phyloP scores from a whole-genome alignment of 2,888 invertebrate species.

The Hartigia nigra region DNA sequence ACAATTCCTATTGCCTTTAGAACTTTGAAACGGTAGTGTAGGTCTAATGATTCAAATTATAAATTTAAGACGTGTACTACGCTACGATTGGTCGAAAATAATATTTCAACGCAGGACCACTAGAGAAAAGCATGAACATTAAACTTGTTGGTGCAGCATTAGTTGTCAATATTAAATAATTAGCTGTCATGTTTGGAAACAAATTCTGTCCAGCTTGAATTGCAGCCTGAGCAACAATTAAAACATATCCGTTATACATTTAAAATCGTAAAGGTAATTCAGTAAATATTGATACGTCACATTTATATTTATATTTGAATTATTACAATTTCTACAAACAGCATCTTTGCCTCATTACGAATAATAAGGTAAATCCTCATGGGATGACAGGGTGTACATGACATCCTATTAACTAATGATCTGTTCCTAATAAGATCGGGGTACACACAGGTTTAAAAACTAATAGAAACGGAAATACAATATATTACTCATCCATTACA shows the following conservation, averaged over 20 bases:
- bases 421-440: neutral
- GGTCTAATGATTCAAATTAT: neutral
- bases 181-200: neutral
- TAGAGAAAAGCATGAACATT: neutral
- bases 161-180: neutral
- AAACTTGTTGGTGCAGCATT: neutral
- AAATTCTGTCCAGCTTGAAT: neutral
- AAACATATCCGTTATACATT: no score
- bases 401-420: neutral
- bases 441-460: neutral
- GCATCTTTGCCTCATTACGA: no score
- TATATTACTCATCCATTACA: neutral
- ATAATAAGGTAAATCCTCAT: no score
- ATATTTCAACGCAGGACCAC: neutral
- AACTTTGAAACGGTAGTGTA: no score
- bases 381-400: neutral
- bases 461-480: neutral
- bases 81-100: neutral
- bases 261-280: no score
- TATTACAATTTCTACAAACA: neutral
- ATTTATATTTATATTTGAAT: neutral
- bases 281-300: no score
- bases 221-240: no score
- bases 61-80: neutral
- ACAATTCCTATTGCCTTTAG: no score